Conservation (phyloP, 2,888 invertebrate species). For the Sarcophaga subvicina region DNA sequence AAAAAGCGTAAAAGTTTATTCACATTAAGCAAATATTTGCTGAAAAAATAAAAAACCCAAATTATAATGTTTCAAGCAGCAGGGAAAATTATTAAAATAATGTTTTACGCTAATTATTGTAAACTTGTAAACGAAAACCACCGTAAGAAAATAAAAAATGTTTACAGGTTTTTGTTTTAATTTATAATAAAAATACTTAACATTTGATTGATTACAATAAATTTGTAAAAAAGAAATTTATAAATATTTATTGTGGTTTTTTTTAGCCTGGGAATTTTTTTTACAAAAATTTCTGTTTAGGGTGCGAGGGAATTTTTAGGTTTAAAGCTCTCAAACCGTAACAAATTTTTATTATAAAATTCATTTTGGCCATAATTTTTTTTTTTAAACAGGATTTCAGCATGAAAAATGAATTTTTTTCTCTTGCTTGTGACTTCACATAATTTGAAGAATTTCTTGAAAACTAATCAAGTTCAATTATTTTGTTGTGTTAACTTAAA, state of each 20-base stretch:
- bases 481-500: background rate
- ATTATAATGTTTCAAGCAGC: too few relatives aligned
- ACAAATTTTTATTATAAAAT: background rate
- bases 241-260: background rate
- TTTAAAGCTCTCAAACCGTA: background rate
- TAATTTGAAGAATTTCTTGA: conserved; percentile 8
- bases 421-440: background rate
- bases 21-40: too few relatives aligned
- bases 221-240: background rate
- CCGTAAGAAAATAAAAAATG: too few relatives aligned
- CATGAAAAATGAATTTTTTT: background rate
- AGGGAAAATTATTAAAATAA: too few relatives aligned
- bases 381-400: background rate
- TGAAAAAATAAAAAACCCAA: too few relatives aligned
- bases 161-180: background rate
- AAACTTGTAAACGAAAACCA: too few relatives aligned
- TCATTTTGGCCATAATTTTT: background rate
- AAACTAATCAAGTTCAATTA: background rate
- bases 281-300: background rate
- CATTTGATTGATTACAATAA: background rate
- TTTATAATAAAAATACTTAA: background rate
- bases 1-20: too few relatives aligned
- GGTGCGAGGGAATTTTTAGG: background rate
- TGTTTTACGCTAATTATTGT: background rate
- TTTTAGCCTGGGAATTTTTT: background rate